Evolutionary conservation across 2,797 vertebrate species (phyloP).

Genomic region (Huso huso): DNA sequence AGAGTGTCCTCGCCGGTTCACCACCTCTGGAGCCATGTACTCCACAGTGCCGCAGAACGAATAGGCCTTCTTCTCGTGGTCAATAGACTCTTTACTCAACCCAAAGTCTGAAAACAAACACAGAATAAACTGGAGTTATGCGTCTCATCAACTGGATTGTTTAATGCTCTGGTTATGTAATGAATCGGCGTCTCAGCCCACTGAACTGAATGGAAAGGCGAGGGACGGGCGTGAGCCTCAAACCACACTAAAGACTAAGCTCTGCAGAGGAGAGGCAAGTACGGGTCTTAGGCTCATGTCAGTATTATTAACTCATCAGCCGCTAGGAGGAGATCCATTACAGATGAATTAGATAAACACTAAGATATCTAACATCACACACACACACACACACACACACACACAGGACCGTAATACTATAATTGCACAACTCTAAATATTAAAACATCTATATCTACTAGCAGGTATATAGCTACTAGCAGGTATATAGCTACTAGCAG

Average conservation of each 20-base stretch:
- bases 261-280: too few species aligned
- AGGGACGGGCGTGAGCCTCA: neutral
- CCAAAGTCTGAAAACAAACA: constrained; percentile 75
- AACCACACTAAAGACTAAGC: neutral
- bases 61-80: constrained; percentile 94
- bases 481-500: too few species aligned
- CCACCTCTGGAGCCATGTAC: constrained; percentile 96
- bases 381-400: neutral
- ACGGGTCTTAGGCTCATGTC: too few species aligned
- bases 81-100: constrained; percentile 90
- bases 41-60: constrained; percentile 97
- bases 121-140: constrained; percentile 12
- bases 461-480: too few species aligned
- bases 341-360: neutral
- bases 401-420: neutral
- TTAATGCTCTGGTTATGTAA: too few species aligned
- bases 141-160: neutral
- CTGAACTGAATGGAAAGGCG: too few species aligned
- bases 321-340: too few species aligned
- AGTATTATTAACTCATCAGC: too few species aligned
- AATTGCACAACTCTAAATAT: neutral
- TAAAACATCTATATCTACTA: too few species aligned
- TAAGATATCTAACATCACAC: neutral
- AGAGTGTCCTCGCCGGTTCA: constrained; percentile 87
- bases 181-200: too few species aligned